Evolutionary conservation across 2,888 invertebrate species (phyloP).

Genomic region (Leptinotarsa haldemani): DNA sequence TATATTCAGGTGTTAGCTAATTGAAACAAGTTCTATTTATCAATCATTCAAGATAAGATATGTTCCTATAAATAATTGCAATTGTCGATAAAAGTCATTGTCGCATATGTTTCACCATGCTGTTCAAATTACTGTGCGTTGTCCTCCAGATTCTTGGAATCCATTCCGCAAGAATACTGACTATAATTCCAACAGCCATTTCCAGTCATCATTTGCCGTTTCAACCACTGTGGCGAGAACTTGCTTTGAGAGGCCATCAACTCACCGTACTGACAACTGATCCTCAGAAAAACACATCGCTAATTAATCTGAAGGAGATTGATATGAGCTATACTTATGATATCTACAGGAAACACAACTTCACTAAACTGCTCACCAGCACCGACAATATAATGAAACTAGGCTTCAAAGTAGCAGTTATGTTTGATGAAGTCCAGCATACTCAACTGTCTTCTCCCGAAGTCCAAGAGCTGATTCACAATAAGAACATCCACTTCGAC

Average conservation of each 20-base stretch:
- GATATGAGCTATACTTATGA: constrained; percentile 61
- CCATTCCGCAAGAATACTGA: constrained; percentile 48
- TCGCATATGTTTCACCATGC: not conserved
- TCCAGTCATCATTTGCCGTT: constrained; percentile 67
- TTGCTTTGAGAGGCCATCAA: constrained; percentile 67
- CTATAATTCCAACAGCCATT: constrained; percentile 48
- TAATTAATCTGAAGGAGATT: constrained; percentile 64
- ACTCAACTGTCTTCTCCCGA: constrained; percentile 49
- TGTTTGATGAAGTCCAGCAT: constrained; percentile 40
- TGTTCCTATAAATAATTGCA: too few relatives aligned
- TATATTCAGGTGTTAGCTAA: too few relatives aligned
- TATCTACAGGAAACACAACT: constrained; percentile 41
- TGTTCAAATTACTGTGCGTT: not conserved
- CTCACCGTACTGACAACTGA: constrained; percentile 65
- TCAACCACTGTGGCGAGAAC: constrained; percentile 64
- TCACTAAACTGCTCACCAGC: constrained; percentile 29
- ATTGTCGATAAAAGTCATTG: too few relatives aligned
- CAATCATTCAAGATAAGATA: not conserved
- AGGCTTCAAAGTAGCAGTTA: constrained; percentile 30
- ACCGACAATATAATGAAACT: constrained; percentile 42
- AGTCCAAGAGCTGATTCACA: constrained; percentile 58
- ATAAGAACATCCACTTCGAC: constrained; percentile 57
- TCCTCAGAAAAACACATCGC: constrained; percentile 61
- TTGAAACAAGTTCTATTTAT: not conserved
- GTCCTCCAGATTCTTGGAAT: not conserved